Conservation (phyloP, 2,797 vertebrate genomes). For the Sebastes kiyomatsui region DNA sequence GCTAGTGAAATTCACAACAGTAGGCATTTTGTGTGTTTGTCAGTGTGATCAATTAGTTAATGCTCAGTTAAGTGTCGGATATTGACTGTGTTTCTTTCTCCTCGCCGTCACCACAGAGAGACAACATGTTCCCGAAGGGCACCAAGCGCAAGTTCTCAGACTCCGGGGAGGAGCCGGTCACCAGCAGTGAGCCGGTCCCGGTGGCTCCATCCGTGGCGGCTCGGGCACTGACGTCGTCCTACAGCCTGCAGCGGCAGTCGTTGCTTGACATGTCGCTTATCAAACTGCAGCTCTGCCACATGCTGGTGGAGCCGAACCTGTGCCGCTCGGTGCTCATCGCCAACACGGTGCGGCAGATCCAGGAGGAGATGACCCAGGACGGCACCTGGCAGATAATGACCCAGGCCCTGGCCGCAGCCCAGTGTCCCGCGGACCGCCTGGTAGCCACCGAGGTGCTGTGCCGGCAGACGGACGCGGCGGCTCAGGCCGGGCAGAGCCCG, state of each 20-base stretch:
- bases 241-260: conserved; percentile 94
- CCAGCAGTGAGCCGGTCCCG: conserved; percentile 80
- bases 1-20: conserved; percentile 49
- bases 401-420: conserved; percentile 82
- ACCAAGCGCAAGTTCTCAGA: conserved; percentile 95
- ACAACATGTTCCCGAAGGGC: conserved; percentile 94
- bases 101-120: conserved; percentile 62
- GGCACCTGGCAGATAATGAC: conserved; percentile 90
- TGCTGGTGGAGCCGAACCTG: conserved; percentile 95
- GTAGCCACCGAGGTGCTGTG: conserved; percentile 92
- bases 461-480: conserved; percentile 79
- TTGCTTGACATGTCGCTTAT: conserved; percentile 98
- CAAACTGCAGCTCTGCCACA: conserved; percentile 98
- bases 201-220: conserved; percentile 66
- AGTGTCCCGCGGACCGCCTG: conserved; percentile 86
- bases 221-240: conserved; percentile 82
- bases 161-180: conserved; percentile 82
- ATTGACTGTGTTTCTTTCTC: conserved; percentile 61
- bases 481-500: conserved; percentile 75
- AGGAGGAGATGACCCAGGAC: conserved; percentile 97
- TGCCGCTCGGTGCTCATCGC: conserved; percentile 98
- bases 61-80: conserved; percentile 11
- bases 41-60: conserved; percentile 51
- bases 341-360: conserved; percentile 97
- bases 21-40: conserved; percentile 56